Conservation (phyloP, 2,113 vertebrate species). For the Protobothrops mucrosquamatus region DNA sequence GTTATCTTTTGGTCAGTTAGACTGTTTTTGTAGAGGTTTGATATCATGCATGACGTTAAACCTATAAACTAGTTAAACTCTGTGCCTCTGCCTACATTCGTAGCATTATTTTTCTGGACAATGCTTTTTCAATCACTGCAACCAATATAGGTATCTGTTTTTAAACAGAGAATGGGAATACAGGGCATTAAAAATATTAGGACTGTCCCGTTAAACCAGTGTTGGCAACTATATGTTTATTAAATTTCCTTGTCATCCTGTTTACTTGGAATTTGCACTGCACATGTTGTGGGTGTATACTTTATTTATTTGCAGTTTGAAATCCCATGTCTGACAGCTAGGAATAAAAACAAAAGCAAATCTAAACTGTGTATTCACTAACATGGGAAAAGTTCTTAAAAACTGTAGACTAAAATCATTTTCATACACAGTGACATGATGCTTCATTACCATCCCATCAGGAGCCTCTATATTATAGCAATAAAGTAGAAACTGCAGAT, state of each 20-base stretch:
- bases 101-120: background rate
- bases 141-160: constrained; percentile 30
- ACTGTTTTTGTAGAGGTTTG: constrained; percentile 8
- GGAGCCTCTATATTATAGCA: constrained; percentile 73
- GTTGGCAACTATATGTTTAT: constrained; percentile 57
- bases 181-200: constrained; percentile 6
- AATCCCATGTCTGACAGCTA: constrained; percentile 56
- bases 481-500: constrained; percentile 64
- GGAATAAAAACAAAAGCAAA: constrained; percentile 45
- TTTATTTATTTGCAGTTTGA: constrained; percentile 75
- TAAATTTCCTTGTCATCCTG: constrained; percentile 68
- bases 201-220: constrained; percentile 28
- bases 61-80: background rate
- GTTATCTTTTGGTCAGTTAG: background rate
- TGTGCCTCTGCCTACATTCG: background rate
- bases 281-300: constrained; percentile 65
- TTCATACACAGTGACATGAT: constrained; percentile 68
- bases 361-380: constrained; percentile 50
- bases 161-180: constrained; percentile 22
- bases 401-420: constrained; percentile 65
- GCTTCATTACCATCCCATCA: constrained; percentile 70
- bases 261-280: constrained; percentile 75
- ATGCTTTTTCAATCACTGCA: constrained; percentile 48
- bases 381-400: constrained; percentile 59
- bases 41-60: background rate